Percentiles rank a stretch among this genome's conserved stretches.
phyloP scores from a whole-genome alignment of 2,797 vertebrate genomes.

The Crocidura indochinensis region DNA sequence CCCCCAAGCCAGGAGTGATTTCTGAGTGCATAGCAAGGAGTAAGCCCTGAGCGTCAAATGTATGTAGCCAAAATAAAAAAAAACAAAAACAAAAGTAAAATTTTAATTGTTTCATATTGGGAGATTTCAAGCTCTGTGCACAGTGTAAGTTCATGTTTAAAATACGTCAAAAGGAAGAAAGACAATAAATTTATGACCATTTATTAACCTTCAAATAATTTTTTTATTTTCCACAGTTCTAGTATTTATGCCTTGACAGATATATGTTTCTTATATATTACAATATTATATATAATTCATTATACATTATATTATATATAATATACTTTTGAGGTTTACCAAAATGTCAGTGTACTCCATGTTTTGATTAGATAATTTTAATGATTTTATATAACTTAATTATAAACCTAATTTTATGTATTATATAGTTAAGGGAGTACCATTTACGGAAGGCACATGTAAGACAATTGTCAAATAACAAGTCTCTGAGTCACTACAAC shows the following conservation, averaged over 20 bases:
- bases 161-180: constrained; percentile 43
- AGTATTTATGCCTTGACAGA: constrained; percentile 58
- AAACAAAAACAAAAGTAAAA: neutral
- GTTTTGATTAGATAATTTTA: constrained; percentile 38
- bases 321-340: constrained; percentile 15
- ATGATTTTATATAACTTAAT: constrained; percentile 52
- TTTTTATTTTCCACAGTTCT: neutral
- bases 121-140: neutral
- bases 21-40: too few species aligned
- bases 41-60: too few species aligned
- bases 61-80: too few species aligned
- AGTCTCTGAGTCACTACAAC: neutral
- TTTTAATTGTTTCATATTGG: constrained; percentile 25
- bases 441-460: constrained; percentile 13
- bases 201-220: constrained; percentile 45
- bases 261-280: constrained; percentile 11
- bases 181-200: constrained; percentile 37
- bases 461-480: constrained; percentile 32
- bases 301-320: too few species aligned
- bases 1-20: too few species aligned
- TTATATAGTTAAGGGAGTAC: constrained; percentile 40
- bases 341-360: constrained; percentile 21
- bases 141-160: neutral
- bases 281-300: too few species aligned
- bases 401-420: neutral